phyloP scores from a whole-genome alignment of 1,140 invertebrate species.

The Neuroterus valhalla region DNA sequence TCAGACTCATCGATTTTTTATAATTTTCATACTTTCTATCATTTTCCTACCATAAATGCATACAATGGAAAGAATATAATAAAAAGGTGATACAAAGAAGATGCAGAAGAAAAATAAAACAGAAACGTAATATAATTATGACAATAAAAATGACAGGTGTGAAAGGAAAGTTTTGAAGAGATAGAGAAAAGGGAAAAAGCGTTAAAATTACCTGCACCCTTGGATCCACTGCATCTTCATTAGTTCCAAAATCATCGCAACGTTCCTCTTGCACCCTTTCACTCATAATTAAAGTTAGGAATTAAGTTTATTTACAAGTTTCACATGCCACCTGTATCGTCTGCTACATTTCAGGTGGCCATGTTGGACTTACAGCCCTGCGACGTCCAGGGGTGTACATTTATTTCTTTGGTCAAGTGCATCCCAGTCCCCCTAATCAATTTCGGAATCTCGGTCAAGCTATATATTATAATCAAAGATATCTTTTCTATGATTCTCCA shows the following conservation, averaged over 20 bases:
- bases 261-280: slow-evolving; percentile 61
- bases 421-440: background rate
- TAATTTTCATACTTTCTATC: no score
- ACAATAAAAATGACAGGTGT: slow-evolving; percentile 1
- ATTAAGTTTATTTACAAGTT: slow-evolving; percentile 67
- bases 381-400: slow-evolving; percentile 38
- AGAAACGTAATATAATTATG: slow-evolving; percentile 3
- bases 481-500: no score
- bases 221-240: slow-evolving; percentile 74
- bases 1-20: no score
- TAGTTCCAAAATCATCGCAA: slow-evolving; percentile 63
- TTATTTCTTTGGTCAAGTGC: slow-evolving; percentile 14
- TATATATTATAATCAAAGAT: no score
- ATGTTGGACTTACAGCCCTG: slow-evolving; percentile 63
- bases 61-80: no score
- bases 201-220: slow-evolving; percentile 71
- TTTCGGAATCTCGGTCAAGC: slow-evolving; percentile 19
- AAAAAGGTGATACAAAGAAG: no score
- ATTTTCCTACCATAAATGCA: no score
- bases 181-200: slow-evolving; percentile 26
- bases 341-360: slow-evolving; percentile 70
- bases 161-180: background rate
- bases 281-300: slow-evolving; percentile 70
- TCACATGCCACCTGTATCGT: slow-evolving; percentile 70
- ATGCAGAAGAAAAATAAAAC: background rate